Conservation (phyloP, 2,888 invertebrate genomes). For the Standfussiana lucernea region DNA sequence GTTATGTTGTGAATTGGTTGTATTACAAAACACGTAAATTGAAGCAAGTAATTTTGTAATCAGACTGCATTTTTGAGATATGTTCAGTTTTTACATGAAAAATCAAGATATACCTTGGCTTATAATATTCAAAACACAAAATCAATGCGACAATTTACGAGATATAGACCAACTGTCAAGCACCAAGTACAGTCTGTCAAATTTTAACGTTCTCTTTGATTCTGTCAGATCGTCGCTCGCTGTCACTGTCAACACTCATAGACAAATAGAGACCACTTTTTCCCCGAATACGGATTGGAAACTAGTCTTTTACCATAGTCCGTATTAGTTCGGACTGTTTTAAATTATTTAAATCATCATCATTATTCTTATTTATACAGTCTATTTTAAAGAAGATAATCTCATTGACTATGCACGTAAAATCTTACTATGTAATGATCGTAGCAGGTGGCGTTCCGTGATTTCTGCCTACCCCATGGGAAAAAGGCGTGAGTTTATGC, state of each 20-base stretch:
- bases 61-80: neutral
- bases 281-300: neutral
- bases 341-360: neutral
- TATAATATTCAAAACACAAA: neutral
- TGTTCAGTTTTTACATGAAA: neutral
- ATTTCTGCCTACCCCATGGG: too few relatives aligned
- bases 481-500: too few relatives aligned
- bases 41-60: neutral
- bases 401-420: neutral
- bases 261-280: neutral
- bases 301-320: neutral
- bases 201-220: neutral
- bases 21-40: neutral
- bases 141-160: neutral
- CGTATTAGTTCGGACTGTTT: neutral
- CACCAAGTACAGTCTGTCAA: neutral
- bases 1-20: conserved; percentile 42
- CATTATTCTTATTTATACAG: neutral
- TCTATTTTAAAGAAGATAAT: neutral
- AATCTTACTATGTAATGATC: too few relatives aligned
- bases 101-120: conserved; percentile 8
- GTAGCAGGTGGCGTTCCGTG: too few relatives aligned
- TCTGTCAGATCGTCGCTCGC: neutral
- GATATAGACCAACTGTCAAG: neutral
- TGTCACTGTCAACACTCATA: neutral